Percentiles rank a stretch among this genome's conserved stretches.
These are phyloP conservation scores for Megalopta genalis DNA, from an alignment of 1,140 invertebrate species.

Conservation along the genomic window DNA sequence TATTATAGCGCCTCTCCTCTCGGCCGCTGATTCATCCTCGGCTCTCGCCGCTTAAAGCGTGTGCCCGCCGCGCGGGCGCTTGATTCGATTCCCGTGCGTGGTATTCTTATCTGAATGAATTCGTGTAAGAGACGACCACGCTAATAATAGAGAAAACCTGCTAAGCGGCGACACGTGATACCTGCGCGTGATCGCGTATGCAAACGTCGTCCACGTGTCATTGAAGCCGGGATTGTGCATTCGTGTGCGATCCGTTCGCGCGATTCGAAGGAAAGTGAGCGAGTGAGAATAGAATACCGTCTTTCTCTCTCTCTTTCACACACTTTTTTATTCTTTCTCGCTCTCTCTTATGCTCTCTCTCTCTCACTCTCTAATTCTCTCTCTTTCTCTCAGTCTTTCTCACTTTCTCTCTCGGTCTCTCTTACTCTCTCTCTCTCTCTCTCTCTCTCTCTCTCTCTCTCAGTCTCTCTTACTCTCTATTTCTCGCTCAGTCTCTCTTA, in stretches of 20 bases:
- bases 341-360: no score
- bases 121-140: neutral
- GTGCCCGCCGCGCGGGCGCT: neutral
- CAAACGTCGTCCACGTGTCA: constrained; percentile 17
- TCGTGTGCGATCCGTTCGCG: constrained; percentile 7
- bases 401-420: no score
- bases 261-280: neutral
- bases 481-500: no score
- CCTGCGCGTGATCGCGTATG: constrained; percentile 25
- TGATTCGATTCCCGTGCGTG: neutral
- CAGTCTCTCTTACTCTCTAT: no score
- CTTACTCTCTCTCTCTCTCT: no score
- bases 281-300: neutral
- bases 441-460: no score
- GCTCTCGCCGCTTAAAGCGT: neutral
- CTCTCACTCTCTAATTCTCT: no score
- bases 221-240: constrained; percentile 17
- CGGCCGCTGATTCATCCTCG: neutral
- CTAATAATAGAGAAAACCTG: neutral
- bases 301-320: no score
- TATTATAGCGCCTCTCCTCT: no score
- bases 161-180: constrained; percentile 19
- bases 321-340: no score
- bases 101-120: neutral
- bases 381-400: no score